Evolutionary conservation across 2,113 vertebrate genomes (phyloP).

Genomic region (Anolis sagrei): DNA sequence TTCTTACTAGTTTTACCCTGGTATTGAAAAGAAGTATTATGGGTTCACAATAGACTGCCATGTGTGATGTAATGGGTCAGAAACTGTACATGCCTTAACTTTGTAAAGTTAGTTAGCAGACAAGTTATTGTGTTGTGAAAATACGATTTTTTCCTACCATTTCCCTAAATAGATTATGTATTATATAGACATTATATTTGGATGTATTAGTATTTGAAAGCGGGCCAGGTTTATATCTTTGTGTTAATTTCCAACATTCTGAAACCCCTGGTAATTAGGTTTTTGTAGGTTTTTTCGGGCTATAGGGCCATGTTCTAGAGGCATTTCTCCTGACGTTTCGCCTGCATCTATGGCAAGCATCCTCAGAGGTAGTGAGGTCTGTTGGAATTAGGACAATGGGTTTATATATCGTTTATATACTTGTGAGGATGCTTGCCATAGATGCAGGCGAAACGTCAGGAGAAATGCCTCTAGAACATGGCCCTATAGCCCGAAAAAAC

Average conservation of each 20-base stretch:
- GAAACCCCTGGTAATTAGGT: no score
- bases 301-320: no score
- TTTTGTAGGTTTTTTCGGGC: no score
- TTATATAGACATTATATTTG: background rate
- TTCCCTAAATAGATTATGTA: background rate
- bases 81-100: background rate
- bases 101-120: background rate
- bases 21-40: background rate
- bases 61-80: background rate
- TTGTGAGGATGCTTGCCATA: no score
- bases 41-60: background rate
- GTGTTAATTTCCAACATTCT: background rate
- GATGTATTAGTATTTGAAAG: background rate
- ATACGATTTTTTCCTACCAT: background rate
- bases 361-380: no score
- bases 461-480: no score
- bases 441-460: no score
- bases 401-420: no score
- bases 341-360: no score
- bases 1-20: background rate
- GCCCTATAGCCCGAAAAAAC: no score
- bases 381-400: no score
- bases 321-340: no score
- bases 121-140: background rate
- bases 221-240: background rate